Conservation (phyloP, 1,140 invertebrate genomes). For the Diachasma alloeum region DNA sequence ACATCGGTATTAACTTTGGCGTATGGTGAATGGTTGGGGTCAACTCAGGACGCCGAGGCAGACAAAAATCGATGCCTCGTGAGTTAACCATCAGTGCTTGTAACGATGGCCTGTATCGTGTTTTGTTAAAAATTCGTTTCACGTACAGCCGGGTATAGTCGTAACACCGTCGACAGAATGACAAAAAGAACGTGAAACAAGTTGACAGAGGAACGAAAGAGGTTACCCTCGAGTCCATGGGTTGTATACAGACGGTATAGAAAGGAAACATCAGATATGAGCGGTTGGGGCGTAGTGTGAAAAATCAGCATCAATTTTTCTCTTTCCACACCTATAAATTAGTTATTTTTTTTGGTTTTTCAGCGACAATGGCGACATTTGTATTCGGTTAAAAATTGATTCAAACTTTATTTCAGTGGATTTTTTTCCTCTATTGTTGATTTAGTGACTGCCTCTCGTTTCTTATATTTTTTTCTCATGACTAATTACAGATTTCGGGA, state of each 20-base stretch:
- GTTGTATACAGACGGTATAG: neutral
- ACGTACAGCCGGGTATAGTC: conserved; percentile 47
- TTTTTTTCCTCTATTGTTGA: neutral
- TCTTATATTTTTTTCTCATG: too few relatives aligned
- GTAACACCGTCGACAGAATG: conserved; percentile 50
- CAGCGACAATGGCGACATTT: neutral
- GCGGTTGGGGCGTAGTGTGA: conserved; percentile 34
- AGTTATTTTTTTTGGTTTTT: neutral
- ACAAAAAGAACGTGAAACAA: conserved; percentile 46
- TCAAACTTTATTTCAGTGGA: neutral
- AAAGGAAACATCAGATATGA: conserved; percentile 22
- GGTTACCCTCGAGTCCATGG: neutral
- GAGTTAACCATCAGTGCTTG: conserved; percentile 20
- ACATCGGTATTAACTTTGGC: neutral
- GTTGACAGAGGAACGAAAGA: conserved; percentile 16
- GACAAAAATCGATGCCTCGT: conserved; percentile 1
- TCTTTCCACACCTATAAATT: neutral
- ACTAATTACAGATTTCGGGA: too few relatives aligned
- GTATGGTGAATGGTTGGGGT: neutral
- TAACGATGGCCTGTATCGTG: conserved; percentile 38
- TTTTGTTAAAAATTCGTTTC: conserved; percentile 57
- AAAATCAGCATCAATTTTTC: conserved; percentile 55
- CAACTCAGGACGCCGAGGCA: neutral
- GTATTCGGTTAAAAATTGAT: neutral
- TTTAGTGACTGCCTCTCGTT: neutral